phyloP scores from a whole-genome alignment of 2,113 vertebrate genomes.

The Apteryx mantelli region DNA sequence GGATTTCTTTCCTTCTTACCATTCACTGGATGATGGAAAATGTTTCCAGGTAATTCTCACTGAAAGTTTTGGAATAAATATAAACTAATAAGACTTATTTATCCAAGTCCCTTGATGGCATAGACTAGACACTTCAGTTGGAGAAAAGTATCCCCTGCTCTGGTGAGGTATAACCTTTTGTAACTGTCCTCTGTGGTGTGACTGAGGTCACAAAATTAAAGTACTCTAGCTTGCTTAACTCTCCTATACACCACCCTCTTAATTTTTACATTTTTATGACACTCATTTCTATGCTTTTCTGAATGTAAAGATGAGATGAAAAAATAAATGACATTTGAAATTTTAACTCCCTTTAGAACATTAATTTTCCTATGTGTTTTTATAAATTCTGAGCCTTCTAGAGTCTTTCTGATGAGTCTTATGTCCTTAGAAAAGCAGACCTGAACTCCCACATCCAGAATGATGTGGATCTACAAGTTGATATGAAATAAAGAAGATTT shows the following conservation, averaged over 20 bases:
- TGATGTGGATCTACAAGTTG: not conserved
- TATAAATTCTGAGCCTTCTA: not conserved
- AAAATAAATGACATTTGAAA: not conserved
- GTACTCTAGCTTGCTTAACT: not conserved
- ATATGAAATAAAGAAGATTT: not conserved
- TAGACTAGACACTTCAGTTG: not conserved
- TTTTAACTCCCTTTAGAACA: not conserved
- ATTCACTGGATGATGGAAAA: not conserved
- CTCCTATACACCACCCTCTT: not conserved
- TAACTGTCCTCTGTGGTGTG: not conserved
- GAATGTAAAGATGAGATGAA: not conserved
- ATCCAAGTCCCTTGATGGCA: not conserved
- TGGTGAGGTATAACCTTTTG: not conserved
- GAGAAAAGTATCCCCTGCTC: not conserved
- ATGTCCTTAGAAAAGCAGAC: not conserved
- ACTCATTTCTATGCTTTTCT: conserved; percentile 2
- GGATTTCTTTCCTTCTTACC: not conserved
- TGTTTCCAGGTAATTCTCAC: not conserved
- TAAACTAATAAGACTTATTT: not conserved
- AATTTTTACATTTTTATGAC: not conserved
- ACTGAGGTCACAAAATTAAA: not conserved
- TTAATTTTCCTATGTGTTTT: not conserved
- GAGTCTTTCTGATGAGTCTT: not conserved
- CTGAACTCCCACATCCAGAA: not conserved
- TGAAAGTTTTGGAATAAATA: not conserved